A percentile compares a stretch with the other conserved stretches of the same genome.
Conservation (phyloP, 2,888 invertebrate species). For the Andrena bucephala region DNA sequence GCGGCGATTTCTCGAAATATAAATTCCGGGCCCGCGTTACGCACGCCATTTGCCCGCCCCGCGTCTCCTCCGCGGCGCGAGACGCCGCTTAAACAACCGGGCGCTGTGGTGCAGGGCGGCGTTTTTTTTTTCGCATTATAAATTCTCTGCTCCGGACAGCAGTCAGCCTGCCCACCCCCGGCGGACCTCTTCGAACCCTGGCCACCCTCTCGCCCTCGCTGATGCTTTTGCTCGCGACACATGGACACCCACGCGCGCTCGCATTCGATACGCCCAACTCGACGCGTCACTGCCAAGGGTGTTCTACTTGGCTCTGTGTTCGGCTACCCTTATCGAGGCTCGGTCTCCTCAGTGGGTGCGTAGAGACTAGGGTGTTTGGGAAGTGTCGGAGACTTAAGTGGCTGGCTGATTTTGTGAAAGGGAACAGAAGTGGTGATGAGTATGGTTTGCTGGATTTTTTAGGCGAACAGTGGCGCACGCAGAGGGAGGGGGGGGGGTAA, state of each 20-base stretch:
- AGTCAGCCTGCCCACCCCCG: conserved; percentile 62
- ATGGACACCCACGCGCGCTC: conserved; percentile 43
- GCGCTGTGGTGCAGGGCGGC: conserved; percentile 54
- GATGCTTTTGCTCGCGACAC: conserved; percentile 54
- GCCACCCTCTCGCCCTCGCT: conserved; percentile 46
- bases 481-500: too few species aligned
- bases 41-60: conserved; percentile 64
- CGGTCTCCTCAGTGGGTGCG: not conserved
- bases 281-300: conserved; percentile 2
- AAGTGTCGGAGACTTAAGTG: not conserved
- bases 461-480: too few species aligned
- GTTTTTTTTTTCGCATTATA: conserved; percentile 77
- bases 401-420: too few species aligned
- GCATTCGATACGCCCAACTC: conserved; percentile 35
- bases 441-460: too few species aligned
- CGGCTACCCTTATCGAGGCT: not conserved
- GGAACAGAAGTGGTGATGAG: too few species aligned
- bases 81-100: conserved; percentile 66
- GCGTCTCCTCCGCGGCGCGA: conserved; percentile 58
- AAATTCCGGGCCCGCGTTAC: conserved; percentile 56
- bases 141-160: conserved; percentile 80
- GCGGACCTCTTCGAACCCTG: conserved; percentile 59
- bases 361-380: not conserved
- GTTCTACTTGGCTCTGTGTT: not conserved
- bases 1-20: conserved; percentile 59